These are phyloP conservation scores for Barbus barbus DNA, from an alignment of 2,113 vertebrate species.

Conservation along the genomic window DNA sequence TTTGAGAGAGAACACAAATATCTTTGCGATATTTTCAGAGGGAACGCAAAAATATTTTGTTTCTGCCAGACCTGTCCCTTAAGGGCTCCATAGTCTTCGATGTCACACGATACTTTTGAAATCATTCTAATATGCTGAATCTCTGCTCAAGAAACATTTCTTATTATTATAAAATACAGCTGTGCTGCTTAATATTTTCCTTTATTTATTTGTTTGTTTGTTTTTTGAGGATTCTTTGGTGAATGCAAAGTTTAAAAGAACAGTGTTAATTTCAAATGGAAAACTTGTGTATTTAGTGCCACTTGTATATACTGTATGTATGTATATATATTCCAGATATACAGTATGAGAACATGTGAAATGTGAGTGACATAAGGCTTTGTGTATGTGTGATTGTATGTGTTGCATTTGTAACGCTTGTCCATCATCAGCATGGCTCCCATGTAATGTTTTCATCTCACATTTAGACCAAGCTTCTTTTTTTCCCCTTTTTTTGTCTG, in stretches of 20 bases:
- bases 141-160: not conserved
- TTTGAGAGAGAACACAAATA: too few species aligned
- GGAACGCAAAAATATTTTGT: too few species aligned
- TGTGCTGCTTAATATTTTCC: too few species aligned
- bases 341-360: constrained; percentile 9
- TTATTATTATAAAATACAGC: not conserved
- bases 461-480: constrained; percentile 74
- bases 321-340: too few species aligned
- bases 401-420: constrained; percentile 56
- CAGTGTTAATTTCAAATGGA: not conserved
- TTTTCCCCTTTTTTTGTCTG: constrained; percentile 85
- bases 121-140: too few species aligned
- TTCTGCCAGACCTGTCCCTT: too few species aligned
- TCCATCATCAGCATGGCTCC: constrained; percentile 72
- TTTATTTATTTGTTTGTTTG: too few species aligned
- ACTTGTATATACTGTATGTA: too few species aligned
- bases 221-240: not conserved
- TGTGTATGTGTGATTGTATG: constrained; percentile 1
- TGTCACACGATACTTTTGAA: not conserved
- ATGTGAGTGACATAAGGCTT: constrained; percentile 63
- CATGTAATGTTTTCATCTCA: constrained; percentile 75
- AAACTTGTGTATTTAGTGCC: too few species aligned
- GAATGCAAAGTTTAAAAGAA: not conserved
- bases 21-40: too few species aligned
- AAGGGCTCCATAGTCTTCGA: too few species aligned